phyloP scores from a whole-genome alignment of 2,113 vertebrate genomes.

The Leptobrachium ailaonicum region DNA sequence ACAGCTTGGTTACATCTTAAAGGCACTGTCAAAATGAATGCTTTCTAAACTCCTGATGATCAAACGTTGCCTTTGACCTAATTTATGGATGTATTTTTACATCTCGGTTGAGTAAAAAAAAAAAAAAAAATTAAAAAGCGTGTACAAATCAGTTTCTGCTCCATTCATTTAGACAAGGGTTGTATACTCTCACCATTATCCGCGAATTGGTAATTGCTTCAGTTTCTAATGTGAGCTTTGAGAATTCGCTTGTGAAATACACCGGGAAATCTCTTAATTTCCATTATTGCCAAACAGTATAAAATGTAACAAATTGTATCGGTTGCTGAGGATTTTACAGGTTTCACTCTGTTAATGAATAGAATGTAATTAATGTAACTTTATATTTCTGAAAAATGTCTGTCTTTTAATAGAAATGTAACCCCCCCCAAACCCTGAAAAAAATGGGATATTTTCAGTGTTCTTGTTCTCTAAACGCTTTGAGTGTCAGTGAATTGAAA shows the following conservation, averaged over 20 bases:
- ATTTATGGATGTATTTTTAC: slow-evolving; percentile 41
- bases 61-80: slow-evolving; percentile 45
- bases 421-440: too few relatives aligned
- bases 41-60: slow-evolving; percentile 38
- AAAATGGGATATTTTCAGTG: too few relatives aligned
- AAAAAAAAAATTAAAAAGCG: slow-evolving; percentile 29
- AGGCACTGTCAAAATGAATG: slow-evolving; percentile 30
- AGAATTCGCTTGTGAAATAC: slow-evolving; percentile 46
- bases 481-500: too few relatives aligned
- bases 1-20: slow-evolving; percentile 30
- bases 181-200: slow-evolving; percentile 32
- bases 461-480: too few relatives aligned
- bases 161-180: slow-evolving; percentile 45
- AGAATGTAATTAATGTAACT: too few relatives aligned
- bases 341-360: too few relatives aligned
- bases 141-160: slow-evolving; percentile 49
- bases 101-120: slow-evolving; percentile 3
- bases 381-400: too few relatives aligned
- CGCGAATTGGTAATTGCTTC: slow-evolving; percentile 44
- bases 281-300: too few relatives aligned
- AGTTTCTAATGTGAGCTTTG: slow-evolving; percentile 20
- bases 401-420: too few relatives aligned
- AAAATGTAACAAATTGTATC: too few relatives aligned
- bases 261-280: neutral
- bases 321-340: too few relatives aligned